Base-by-base conservation (phyloP, 1,140 invertebrate species). In the Cyrtorhinus lividipennis region DNA sequence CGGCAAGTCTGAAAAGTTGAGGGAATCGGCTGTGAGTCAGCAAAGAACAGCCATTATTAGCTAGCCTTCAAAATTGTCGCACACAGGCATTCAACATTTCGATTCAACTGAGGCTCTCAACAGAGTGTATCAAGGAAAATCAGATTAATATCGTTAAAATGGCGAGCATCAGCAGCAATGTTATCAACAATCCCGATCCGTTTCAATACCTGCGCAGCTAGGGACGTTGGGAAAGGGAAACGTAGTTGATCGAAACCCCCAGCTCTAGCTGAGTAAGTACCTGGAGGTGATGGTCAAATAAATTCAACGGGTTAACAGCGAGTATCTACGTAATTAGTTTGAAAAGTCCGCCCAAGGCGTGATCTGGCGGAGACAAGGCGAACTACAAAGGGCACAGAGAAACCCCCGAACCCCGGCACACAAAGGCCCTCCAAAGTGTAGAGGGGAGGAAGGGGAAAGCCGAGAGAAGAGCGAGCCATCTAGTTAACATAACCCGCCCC, bases 401-500 rank as follows among this genome's bases (percentile, higher is more conserved):
- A n/a, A n/a, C n/a, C n/a, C n/a, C n/a, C n/a, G n/a, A n/a, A 53
- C 8, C 48, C 10, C 3, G 48, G 48, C 20, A 20, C 18, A 13
- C 48, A 53, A 53, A 53, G 48, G 48, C 10, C 48, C 38, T 8
- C n/a, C 48, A 53, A 53, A 53, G 10, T 53, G 48, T 5, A 44
- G 38, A n/a, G n/a, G 38, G n/a, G 38, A 5, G 48, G 48, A 53
- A 8, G 18, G 20, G 48, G 48, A n/a, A n/a, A n/a, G 48, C 48
- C 30, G 30, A 38, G 30, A 38, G 30, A n/a, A 5, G 48, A 53
- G 48, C 5, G 8, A 53, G 48, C 48, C 20, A 53, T 53, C 48
- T 53, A 53, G 48, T 53, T 53, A 53, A 53, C 48, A 53, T 53
- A 53, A 53, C 10, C 48, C 48, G 48, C 48, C 48, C n/a, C 48